Base-by-base conservation (phyloP, 2,113 vertebrate genomes). In the Pomatostomus ruficeps region DNA sequence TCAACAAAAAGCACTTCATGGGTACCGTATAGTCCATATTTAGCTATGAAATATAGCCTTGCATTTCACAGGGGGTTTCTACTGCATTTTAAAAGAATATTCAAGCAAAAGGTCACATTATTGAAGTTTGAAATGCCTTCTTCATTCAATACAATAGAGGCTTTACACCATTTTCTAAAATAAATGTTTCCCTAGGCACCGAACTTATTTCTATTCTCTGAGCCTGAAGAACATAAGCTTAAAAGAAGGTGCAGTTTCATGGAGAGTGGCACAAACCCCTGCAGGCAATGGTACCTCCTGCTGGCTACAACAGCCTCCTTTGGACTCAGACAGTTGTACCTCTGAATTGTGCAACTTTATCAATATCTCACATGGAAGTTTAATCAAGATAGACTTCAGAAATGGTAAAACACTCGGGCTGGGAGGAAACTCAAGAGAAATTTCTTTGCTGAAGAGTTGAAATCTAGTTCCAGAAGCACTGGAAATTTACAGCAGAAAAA, bases 101-200 rank as follows among this genome's bases (percentile, higher is more conserved):
- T 93, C 52, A 91, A 66, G 68, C 38, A 88, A 86, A 92, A 92
- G 42, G 51, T 86, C 52, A 77, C 29, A 36, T 77, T 46, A 48
- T 25, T 84, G 43, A 94, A 91, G 78, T 84, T 25, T 54, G 35
- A 91, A 91, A 79, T 70, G 73, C 62, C 52, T 93, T 70, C 75
- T 79, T 90, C 65, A 7, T 67, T 80, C 51, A 74, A 6, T 42
- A 80, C 29, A 86, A 49, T 45, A 38, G n/a, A 89, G 62, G 11
- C 11, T 91, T 94, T 90, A 90, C 25, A 52, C 12, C 52, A 25
- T 83, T 95, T 90, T 96, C 54, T 73, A 54, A 75, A 93, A 74
- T 88, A 76, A 91, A 43, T 57, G 24, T 68, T 93, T 65, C 38
- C 68, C 65, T 57, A 52, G 67, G 31, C 48, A 75, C 38, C 18